Evolutionary conservation across 2,888 invertebrate species (phyloP).

Genomic region (Theretra japonica): DNA sequence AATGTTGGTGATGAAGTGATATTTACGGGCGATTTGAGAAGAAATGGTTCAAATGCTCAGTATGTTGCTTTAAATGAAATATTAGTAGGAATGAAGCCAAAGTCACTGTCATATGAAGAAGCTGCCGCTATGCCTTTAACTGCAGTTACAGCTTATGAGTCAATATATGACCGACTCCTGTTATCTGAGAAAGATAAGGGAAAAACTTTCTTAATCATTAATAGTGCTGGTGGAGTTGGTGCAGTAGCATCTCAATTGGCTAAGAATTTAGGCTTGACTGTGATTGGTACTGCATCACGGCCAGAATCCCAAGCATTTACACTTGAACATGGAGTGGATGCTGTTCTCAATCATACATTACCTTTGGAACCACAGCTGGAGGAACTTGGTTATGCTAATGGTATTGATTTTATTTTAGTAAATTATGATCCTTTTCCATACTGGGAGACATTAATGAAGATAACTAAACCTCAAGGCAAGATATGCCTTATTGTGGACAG

Average conservation of each 20-base stretch:
- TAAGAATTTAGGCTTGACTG: constrained; percentile 66
- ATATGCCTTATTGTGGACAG: constrained; percentile 75
- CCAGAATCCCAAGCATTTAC: constrained; percentile 65
- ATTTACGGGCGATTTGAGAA: constrained; percentile 67
- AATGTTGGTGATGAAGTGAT: constrained; percentile 74
- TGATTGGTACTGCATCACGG: constrained; percentile 75
- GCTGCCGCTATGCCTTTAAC: constrained; percentile 77
- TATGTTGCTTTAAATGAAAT: constrained; percentile 69
- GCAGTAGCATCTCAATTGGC: constrained; percentile 72
- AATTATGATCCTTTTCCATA: constrained; percentile 76
- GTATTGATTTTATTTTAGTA: constrained; percentile 71
- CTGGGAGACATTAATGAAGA: constrained; percentile 70
- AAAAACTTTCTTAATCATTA: constrained; percentile 69
- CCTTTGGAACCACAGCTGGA: constrained; percentile 66
- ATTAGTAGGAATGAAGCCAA: constrained; percentile 67
- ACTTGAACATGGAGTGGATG: constrained; percentile 60
- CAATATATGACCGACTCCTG: constrained; percentile 65
- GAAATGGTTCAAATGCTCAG: constrained; percentile 72
- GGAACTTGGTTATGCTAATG: constrained; percentile 60
- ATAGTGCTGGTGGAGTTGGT: constrained; percentile 77
- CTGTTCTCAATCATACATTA: constrained; percentile 68
- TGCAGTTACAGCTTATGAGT: constrained; percentile 69
- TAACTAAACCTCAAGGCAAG: constrained; percentile 71
- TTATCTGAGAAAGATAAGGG: constrained; percentile 71
- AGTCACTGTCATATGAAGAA: constrained; percentile 69